Evolutionary conservation across 2,888 invertebrate species (phyloP).

Genomic region (Caenorhabditis sp.): DNA sequence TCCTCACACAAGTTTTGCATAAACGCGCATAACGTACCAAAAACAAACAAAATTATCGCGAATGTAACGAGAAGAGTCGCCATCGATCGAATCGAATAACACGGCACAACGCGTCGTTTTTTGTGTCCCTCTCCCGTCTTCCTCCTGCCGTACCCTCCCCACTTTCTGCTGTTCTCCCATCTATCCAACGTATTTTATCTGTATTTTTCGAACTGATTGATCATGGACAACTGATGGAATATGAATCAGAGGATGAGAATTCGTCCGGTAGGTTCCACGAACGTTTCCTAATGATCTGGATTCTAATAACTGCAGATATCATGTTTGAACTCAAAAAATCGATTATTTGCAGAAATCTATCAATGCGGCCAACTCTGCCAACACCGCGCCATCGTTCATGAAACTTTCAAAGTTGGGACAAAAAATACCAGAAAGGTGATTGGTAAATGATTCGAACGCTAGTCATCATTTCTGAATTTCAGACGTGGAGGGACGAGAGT

Average conservation of each 20-base stretch:
- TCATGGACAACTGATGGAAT: slow-evolving; percentile 10
- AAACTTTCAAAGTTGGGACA: slow-evolving; percentile 49
- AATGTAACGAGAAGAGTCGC: slow-evolving; percentile 21
- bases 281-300: background rate
- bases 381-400: slow-evolving; percentile 46
- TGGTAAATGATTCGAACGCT: background rate
- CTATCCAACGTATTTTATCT: slow-evolving; percentile 4
- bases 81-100: slow-evolving; percentile 33
- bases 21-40: background rate
- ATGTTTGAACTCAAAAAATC: background rate
- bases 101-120: slow-evolving; percentile 5
- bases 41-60: slow-evolving; percentile 27
- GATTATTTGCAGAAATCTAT: slow-evolving; percentile 47
- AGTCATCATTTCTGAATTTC: background rate
- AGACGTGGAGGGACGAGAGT: slow-evolving; percentile 32
- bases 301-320: background rate
- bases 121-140: slow-evolving; percentile 14
- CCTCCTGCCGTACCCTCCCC: background rate
- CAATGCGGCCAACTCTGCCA: slow-evolving; percentile 45
- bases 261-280: slow-evolving; percentile 38
- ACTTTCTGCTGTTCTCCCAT: background rate
- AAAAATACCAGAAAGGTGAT: slow-evolving; percentile 36
- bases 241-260: slow-evolving; percentile 32
- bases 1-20: slow-evolving; percentile 3
- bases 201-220: background rate